phyloP scores from a whole-genome alignment of 2,113 vertebrate species.

The Pyxicephalus adspersus region DNA sequence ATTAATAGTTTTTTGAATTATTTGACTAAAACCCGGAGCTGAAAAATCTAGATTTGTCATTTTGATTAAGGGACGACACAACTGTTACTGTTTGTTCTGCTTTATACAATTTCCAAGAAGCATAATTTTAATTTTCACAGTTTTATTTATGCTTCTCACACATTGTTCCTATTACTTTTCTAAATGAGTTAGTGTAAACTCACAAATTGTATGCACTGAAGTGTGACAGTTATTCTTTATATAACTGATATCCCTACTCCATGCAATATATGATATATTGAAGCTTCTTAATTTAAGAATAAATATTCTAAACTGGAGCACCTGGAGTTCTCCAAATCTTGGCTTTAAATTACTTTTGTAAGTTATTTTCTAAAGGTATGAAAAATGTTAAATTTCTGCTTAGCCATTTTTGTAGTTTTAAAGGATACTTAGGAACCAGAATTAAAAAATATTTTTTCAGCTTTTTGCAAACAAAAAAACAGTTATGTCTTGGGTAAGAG shows the following conservation, averaged over 20 bases:
- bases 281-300: not conserved
- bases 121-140: no score
- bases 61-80: no score
- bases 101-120: no score
- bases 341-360: not conserved
- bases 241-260: not conserved
- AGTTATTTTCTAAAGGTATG: not conserved
- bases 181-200: not conserved
- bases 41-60: no score
- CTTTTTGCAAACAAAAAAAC: no score
- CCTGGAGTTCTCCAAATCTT: not conserved
- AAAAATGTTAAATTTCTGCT: not conserved
- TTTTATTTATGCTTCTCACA: not conserved
- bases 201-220: not conserved
- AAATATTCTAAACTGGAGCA: not conserved
- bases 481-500: no score
- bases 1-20: no score
- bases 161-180: not conserved
- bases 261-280: not conserved
- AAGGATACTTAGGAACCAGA: no score
- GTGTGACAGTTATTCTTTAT: not conserved
- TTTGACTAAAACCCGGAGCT: no score
- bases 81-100: no score
- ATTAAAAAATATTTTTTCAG: no score
- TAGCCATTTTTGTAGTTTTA: no score